Percentiles rank a stretch among this genome's conserved stretches.
Evolutionary conservation across 1,140 invertebrate genomes (phyloP).

Genomic region (Lucilia sericata): DNA sequence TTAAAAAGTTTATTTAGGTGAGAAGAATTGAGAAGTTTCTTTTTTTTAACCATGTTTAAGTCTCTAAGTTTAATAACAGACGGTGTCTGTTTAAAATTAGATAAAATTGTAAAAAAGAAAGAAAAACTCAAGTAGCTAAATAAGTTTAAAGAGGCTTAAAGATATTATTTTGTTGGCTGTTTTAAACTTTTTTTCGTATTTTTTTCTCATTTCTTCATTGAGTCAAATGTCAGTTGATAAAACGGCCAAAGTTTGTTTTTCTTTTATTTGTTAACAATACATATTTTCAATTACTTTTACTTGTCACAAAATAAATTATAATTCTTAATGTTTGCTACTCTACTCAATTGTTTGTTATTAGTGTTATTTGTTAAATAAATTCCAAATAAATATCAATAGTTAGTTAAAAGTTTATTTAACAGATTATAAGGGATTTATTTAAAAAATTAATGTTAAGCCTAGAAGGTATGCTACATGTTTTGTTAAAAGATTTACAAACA

Average conservation of each 20-base stretch:
- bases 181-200: neutral
- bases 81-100: constrained; percentile 22
- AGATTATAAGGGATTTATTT: neutral
- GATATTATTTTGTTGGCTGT: neutral
- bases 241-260: neutral
- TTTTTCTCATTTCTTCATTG: neutral
- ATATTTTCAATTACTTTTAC: constrained; percentile 21
- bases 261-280: neutral
- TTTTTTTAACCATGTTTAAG: neutral
- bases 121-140: neutral
- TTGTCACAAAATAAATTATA: constrained; percentile 18
- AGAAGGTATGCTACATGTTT: neutral
- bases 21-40: neutral
- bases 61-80: neutral
- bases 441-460: neutral
- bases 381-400: too few relatives aligned
- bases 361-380: neutral
- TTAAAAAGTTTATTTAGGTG: constrained; percentile 4
- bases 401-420: neutral
- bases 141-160: constrained; percentile 15
- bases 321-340: neutral
- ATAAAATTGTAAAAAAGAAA: neutral
- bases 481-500: neutral
- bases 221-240: too few relatives aligned
- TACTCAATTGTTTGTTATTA: neutral